Evolutionary conservation across 2,888 invertebrate species (phyloP).

Genomic region (Tinea pellionella): DNA sequence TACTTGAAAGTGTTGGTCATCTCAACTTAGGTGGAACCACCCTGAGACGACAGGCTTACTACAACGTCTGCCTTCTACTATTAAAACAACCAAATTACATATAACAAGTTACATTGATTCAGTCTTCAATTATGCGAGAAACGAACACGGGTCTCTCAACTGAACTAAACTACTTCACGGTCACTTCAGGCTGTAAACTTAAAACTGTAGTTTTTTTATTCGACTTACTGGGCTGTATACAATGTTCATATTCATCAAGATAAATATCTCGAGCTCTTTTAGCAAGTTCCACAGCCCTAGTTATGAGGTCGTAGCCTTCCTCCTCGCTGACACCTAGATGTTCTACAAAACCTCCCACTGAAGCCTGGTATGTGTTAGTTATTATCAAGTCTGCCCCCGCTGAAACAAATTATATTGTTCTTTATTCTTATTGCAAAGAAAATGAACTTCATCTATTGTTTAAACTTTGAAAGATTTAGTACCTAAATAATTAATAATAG

Average conservation of each 20-base stretch:
- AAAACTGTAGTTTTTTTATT: neutral
- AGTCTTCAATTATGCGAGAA: too few relatives aligned
- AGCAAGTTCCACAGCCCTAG: constrained; percentile 79
- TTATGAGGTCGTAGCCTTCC: constrained; percentile 78
- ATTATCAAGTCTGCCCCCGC: constrained; percentile 90
- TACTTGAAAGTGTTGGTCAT: too few relatives aligned
- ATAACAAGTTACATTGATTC: too few relatives aligned
- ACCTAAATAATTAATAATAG: too few relatives aligned
- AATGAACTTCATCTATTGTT: neutral
- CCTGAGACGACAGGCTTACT: too few relatives aligned
- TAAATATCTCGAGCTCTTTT: constrained; percentile 76
- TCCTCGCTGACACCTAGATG: constrained; percentile 76
- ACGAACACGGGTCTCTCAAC: too few relatives aligned
- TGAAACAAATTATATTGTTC: constrained; percentile 44
- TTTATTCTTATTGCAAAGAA: neutral
- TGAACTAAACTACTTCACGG: too few relatives aligned
- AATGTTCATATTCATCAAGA: constrained; percentile 65
- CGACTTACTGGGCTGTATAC: constrained; percentile 38
- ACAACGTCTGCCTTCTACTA: too few relatives aligned
- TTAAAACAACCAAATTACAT: too few relatives aligned
- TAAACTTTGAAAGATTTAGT: too few relatives aligned
- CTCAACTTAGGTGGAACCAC: too few relatives aligned
- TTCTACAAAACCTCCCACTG: constrained; percentile 79
- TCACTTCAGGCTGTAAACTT: too few relatives aligned
- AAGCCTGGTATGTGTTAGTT: constrained; percentile 92